Evolutionary conservation across 2,113 vertebrate genomes (phyloP), one percentile per base, ranked within the genome.

Genomic region (Capreolus pygargus): DNA sequence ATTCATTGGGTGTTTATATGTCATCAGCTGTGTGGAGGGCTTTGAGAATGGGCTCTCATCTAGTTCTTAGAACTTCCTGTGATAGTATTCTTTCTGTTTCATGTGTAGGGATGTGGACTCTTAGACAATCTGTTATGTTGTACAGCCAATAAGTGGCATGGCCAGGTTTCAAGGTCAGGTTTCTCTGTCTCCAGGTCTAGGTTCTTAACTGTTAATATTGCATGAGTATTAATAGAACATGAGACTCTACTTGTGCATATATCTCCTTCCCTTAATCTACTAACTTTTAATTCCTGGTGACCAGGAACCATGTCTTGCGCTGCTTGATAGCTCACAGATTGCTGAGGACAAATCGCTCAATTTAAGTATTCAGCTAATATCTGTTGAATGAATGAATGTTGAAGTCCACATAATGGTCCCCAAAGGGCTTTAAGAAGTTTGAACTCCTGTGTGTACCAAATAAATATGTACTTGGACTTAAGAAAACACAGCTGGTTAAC

Each of bases 401-500:
- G 64, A 92, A 85, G n/a, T 92, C 36, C 45, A 85, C 58, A 91
- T 95, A 90, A 82, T 90, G 81, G 58, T 82, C 54, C 55, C 39
- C 28, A 30, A 85, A 58, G 47, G 50, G 12, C 30, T 76, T 79
- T 47, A 89, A 91, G 86, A 93, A 93, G 85, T 88, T 91, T 55
- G 78, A 94, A 95, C 39, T 74, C 21, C n/a, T 2, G 43, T 96
- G 94, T 92, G 96, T 96, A 96, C 74, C 92, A 96, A 96, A 96
- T 94, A 98, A 96, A 95, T 93, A 87, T 84, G 54, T 67, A 21
- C 86, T 96, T 57, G 33, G 21, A 92, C 33, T 96, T 96, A 92
- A 95, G 92, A 96, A 97, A 97, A 92, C 19, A 96, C 64, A 97
- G 74, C 90, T 97, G 94, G 81, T 92, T 92, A 92, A 55, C 54